These are phyloP conservation scores for Arrhamphus sclerolepis DNA, from an alignment of 2,797 vertebrate genomes.

Conservation along the genomic window DNA sequence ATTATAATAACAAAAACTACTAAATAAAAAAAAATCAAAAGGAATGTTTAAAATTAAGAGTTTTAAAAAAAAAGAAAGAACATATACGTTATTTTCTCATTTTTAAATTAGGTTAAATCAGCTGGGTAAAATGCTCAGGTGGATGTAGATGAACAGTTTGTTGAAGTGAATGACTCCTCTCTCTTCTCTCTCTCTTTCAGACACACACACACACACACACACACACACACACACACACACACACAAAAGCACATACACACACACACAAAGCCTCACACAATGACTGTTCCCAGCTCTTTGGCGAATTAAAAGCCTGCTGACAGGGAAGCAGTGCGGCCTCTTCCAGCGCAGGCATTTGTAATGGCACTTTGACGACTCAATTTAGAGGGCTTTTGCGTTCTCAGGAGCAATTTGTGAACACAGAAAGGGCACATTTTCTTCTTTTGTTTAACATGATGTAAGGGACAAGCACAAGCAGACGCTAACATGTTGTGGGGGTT, in stretches of 20 bases:
- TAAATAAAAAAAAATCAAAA: conserved; percentile 9
- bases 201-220: too few relatives aligned
- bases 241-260: conserved; percentile 20
- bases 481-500: conserved; percentile 84
- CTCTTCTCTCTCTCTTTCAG: too few relatives aligned
- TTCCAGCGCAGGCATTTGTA: conserved; percentile 78
- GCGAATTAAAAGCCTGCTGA: conserved; percentile 79
- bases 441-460: conserved; percentile 89
- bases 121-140: conserved; percentile 18
- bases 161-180: conserved; percentile 22
- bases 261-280: conserved; percentile 18
- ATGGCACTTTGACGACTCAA: conserved; percentile 81
- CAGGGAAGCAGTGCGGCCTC: conserved; percentile 49
- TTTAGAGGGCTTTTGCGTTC: conserved; percentile 79
- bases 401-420: conserved; percentile 83
- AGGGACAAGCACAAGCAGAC: conserved; percentile 78
- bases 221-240: conserved; percentile 20
- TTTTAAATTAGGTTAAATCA: conserved; percentile 40
- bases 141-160: conserved; percentile 38
- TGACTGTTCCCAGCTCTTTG: conserved; percentile 62
- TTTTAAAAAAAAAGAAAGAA: background rate
- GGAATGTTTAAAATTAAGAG: background rate
- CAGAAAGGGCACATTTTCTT: conserved; percentile 72
- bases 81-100: conserved; percentile 6
- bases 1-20: background rate